Conservation (phyloP, 2,113 vertebrate species). For the Brachionichthys hirsutus region DNA sequence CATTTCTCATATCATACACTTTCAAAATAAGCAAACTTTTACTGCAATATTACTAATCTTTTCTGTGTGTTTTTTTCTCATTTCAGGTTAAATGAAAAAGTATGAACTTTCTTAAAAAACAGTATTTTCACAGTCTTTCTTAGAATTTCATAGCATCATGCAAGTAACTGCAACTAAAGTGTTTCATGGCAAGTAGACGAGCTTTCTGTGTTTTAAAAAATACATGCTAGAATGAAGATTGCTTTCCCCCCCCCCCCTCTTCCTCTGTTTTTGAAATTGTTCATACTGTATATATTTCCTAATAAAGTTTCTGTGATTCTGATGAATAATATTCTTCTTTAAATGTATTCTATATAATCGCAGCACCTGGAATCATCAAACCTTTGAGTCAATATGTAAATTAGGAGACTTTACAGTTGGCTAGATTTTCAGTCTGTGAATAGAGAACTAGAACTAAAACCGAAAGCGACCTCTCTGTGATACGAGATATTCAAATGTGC, state of each 20-base stretch:
- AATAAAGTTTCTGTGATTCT: neutral
- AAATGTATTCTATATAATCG: neutral
- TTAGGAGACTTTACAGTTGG: constrained; percentile 7
- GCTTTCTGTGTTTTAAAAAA: constrained; percentile 4
- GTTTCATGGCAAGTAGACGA: neutral
- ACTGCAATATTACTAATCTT: neutral
- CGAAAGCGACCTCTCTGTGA: constrained; percentile 17
- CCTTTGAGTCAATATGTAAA: constrained; percentile 15
- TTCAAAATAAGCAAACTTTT: neutral
- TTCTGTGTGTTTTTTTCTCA: constrained; percentile 14
- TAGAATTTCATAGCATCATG: neutral
- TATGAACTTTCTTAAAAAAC: constrained; percentile 11
- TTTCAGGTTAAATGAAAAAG: constrained; percentile 74
- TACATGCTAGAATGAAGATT: constrained; percentile 17
- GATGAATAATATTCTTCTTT: neutral
- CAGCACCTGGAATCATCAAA: too few relatives aligned
- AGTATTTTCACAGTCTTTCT: neutral
- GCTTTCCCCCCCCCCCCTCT: neutral
- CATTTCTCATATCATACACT: too few relatives aligned
- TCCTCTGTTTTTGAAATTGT: neutral
- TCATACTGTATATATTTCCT: neutral
- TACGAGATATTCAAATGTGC: constrained; percentile 52
- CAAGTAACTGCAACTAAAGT: constrained; percentile 14
- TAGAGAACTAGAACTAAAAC: constrained; percentile 26
- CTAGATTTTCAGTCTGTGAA: constrained; percentile 11